Conservation (phyloP, 2,888 invertebrate genomes). For the Pandemis cinnamomeana region DNA sequence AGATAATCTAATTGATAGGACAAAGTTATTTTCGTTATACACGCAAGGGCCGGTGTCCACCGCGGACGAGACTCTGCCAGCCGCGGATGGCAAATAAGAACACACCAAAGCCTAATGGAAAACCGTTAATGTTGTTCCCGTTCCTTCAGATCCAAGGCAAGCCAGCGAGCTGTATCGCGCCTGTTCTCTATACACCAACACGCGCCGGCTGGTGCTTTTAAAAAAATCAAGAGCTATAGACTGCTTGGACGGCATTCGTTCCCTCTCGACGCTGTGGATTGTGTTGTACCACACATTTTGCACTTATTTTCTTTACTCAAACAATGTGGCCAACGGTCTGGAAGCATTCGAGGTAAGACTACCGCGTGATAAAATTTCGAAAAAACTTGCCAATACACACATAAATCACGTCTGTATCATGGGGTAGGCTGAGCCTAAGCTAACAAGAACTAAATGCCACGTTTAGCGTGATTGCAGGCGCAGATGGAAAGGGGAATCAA, state of each 20-base stretch:
- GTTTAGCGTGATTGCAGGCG: too few species aligned
- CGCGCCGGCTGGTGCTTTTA: constrained; percentile 11
- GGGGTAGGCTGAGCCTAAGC: too few species aligned
- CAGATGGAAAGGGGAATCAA: too few species aligned
- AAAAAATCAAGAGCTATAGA: not conserved
- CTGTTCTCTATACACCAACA: constrained; percentile 24
- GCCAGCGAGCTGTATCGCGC: constrained; percentile 1
- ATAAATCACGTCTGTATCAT: too few species aligned
- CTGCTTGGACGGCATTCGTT: constrained; percentile 19
- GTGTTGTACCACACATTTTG: not conserved
- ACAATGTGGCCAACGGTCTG: not conserved
- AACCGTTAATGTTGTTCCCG: not conserved
- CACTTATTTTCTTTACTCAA: not conserved
- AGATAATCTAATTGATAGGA: too few species aligned
- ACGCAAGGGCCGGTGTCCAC: too few species aligned
- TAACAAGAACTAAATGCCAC: too few species aligned
- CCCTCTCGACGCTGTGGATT: not conserved
- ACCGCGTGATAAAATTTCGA: too few species aligned
- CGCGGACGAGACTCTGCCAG: too few species aligned
- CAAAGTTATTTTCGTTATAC: too few species aligned
- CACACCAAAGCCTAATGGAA: not conserved
- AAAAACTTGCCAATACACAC: too few species aligned
- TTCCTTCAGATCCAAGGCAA: not conserved
- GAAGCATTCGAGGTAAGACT: not conserved
- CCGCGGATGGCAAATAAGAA: too few species aligned